Evolutionary conservation across 2,888 invertebrate genomes (phyloP).

Genomic region (Watsonalla binaria): DNA sequence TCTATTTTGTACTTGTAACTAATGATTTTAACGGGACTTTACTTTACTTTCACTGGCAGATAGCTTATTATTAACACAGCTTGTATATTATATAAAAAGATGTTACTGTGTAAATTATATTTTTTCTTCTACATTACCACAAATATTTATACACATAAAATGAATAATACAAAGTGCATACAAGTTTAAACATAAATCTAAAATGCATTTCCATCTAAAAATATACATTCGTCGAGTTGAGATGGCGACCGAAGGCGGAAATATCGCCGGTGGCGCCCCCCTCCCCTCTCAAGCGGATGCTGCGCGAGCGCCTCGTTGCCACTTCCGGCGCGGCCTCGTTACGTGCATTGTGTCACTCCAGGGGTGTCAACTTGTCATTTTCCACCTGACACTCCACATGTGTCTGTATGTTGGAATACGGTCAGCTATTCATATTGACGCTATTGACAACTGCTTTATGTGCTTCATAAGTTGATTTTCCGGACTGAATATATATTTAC

Average conservation of each 20-base stretch:
- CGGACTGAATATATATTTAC: too few species aligned
- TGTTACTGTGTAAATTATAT: too few species aligned
- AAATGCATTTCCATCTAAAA: neutral
- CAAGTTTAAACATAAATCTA: too few species aligned
- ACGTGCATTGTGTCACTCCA: conserved; percentile 40
- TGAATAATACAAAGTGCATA: too few species aligned
- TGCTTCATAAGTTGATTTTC: too few species aligned
- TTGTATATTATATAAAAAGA: too few species aligned
- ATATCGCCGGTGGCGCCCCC: conserved; percentile 49
- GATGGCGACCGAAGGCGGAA: conserved; percentile 35
- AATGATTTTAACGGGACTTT: too few species aligned
- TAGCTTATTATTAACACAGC: too few species aligned
- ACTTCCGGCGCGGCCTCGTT: conserved; percentile 63
- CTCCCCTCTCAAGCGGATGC: conserved; percentile 27
- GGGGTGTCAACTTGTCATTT: neutral
- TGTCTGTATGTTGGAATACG: neutral
- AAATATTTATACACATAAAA: too few species aligned
- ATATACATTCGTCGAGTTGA: neutral
- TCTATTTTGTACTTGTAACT: too few species aligned
- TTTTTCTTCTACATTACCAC: too few species aligned
- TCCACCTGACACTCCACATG: neutral
- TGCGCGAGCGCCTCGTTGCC: conserved; percentile 46
- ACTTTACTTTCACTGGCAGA: too few species aligned
- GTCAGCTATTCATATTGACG: neutral
- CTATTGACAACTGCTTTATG: neutral